These are phyloP conservation scores for Sebastes cheni DNA, from an alignment of 2,797 vertebrate genomes.

Conservation along the genomic window DNA sequence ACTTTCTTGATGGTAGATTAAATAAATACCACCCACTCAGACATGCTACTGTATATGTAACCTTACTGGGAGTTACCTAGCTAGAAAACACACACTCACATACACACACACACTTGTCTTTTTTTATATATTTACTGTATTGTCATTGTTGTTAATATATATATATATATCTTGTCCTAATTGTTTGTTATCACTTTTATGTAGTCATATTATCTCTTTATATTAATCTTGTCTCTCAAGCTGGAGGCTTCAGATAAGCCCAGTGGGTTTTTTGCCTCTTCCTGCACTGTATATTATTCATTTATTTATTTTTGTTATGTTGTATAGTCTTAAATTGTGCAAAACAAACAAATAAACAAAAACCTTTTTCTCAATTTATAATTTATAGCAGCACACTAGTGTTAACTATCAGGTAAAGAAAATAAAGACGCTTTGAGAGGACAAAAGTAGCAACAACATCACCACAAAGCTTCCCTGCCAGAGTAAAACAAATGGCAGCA, in stretches of 20 bases:
- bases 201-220: too few relatives aligned
- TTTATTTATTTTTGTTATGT: too few relatives aligned
- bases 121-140: too few relatives aligned
- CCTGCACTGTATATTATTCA: too few relatives aligned
- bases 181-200: too few relatives aligned
- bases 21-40: slow-evolving; percentile 19
- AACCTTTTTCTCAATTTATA: slow-evolving; percentile 17
- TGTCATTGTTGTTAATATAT: too few relatives aligned
- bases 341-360: background rate
- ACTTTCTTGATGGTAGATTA: background rate
- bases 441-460: slow-evolving; percentile 29
- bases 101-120: too few relatives aligned
- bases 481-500: slow-evolving; percentile 35
- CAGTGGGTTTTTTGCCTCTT: too few relatives aligned
- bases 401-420: slow-evolving; percentile 3
- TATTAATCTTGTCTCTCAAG: too few relatives aligned
- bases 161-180: too few relatives aligned
- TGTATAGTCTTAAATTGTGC: too few relatives aligned
- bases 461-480: background rate
- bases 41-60: background rate
- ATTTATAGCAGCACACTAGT: background rate
- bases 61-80: background rate
- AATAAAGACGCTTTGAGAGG: slow-evolving; percentile 14
- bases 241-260: too few relatives aligned
- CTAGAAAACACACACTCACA: background rate